These are phyloP conservation scores for Hyposmocoma kahamanoa DNA, from an alignment of 1,140 invertebrate genomes.

Conservation along the genomic window DNA sequence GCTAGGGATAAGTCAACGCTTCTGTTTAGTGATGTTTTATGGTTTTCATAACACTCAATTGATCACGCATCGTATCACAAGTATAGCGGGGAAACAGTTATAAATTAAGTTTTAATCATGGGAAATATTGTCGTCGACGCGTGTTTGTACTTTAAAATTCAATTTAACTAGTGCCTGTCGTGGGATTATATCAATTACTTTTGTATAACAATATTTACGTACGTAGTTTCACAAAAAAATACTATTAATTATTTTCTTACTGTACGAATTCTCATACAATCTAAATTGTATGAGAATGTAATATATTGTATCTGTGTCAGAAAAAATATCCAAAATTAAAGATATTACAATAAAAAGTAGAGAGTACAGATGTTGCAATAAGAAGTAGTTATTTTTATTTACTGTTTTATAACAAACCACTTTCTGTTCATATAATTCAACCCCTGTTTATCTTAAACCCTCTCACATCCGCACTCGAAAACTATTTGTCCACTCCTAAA, in stretches of 20 bases:
- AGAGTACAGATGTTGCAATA: no score
- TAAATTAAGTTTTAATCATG: constrained; percentile 45
- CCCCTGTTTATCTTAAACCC: constrained; percentile 1
- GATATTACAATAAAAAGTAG: no score
- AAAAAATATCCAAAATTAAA: no score
- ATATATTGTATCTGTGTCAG: no score
- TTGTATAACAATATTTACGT: no score
- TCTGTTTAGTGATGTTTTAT: constrained; percentile 56
- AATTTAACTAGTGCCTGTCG: constrained; percentile 14
- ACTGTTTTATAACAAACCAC: no score
- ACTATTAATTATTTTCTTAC: no score
- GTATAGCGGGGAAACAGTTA: constrained; percentile 23
- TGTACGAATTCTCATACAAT: no score
- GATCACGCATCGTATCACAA: constrained; percentile 46
- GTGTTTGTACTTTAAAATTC: constrained; percentile 35
- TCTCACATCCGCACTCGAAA: constrained; percentile 34
- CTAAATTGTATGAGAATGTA: no score
- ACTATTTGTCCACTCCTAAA: constrained; percentile 50
- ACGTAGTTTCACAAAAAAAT: no score
- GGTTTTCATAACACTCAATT: constrained; percentile 64
- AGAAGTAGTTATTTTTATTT: no score
- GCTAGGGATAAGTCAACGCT: constrained; percentile 35
- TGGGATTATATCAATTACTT: no score
- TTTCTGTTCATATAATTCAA: constrained; percentile 1
- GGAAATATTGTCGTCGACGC: constrained; percentile 32